Evolutionary conservation across 2,113 vertebrate species (phyloP), one percentile per base, ranked within the genome.

Genomic region (Esox niger): DNA sequence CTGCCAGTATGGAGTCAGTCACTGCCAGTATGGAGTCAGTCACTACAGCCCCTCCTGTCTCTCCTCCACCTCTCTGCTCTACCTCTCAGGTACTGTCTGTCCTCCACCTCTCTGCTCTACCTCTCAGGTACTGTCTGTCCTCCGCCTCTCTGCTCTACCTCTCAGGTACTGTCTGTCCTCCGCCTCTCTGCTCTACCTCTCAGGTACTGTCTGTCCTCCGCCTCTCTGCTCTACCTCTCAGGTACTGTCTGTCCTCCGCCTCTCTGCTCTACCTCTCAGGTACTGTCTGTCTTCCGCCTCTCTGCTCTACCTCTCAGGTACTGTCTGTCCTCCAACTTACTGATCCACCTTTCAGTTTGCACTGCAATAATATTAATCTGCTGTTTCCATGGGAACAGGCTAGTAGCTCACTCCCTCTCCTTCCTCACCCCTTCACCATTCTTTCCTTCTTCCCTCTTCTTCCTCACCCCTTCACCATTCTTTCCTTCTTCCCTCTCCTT

Each of bases 321-420:
- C n/a, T n/a, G n/a, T n/a, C n/a, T n/a, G n/a, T n/a, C n/a, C n/a
- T n/a, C n/a, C n/a, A n/a, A n/a, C n/a, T n/a, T n/a, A n/a, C n/a
- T n/a, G n/a, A n/a, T n/a, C n/a, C n/a, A n/a, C 10, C 10, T 9
- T 2, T 17, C 17, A n/a, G n/a, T n/a, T n/a, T n/a, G n/a, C n/a
- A n/a, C n/a, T n/a, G n/a, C n/a, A n/a, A n/a, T 38, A 38, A 5
- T 38, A 38, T 11, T 38, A 38, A 5, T 38, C 35, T 38, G 35
- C 35, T 38, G 77, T 71, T 75, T 76, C 76, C 68, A 69, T 35
- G 26, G 65, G 76, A 73, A 78, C 69, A n/a, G n/a, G n/a, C 47
- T 33, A 47, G 57, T 33, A 32, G 58, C 31, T 21, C 60, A 1
- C 29, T 47, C 62, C 33, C 55, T 15, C 29, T 15, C 2, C 52